Conservation (phyloP, 1,140 invertebrate species). For the Penaeus indicus region DNA sequence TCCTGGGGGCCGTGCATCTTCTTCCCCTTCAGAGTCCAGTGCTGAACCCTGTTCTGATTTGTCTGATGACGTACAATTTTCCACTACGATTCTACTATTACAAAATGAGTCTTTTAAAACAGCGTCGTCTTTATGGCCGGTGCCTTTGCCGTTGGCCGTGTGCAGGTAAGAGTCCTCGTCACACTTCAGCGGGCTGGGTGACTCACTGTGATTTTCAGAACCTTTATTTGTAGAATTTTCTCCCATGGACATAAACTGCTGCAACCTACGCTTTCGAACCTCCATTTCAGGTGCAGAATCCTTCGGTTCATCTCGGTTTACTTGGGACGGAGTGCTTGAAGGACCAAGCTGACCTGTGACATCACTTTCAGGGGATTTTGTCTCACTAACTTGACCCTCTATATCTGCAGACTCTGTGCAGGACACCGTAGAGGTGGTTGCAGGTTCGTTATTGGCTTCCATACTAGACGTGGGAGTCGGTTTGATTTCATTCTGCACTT, state of each 20-base stretch:
- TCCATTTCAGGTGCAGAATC: conserved; percentile 35
- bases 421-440: no score
- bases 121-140: no score
- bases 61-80: not conserved
- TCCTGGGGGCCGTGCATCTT: conserved; percentile 67
- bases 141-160: no score
- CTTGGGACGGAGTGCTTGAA: conserved; percentile 23
- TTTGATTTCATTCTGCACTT: not conserved
- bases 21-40: not conserved
- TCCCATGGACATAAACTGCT: conserved; percentile 57
- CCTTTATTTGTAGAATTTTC: not conserved
- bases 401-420: no score
- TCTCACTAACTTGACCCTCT: conserved; percentile 1
- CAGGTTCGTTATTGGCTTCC: no score
- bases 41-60: not conserved
- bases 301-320: not conserved
- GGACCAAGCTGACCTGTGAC: not conserved
- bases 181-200: no score
- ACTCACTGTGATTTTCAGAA: no score
- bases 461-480: no score
- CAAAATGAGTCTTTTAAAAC: no score
- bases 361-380: not conserved
- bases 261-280: conserved; percentile 38
- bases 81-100: not conserved
- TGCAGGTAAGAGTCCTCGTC: no score